phyloP scores from a whole-genome alignment of 2,888 invertebrate genomes.

The Alitta virens region DNA sequence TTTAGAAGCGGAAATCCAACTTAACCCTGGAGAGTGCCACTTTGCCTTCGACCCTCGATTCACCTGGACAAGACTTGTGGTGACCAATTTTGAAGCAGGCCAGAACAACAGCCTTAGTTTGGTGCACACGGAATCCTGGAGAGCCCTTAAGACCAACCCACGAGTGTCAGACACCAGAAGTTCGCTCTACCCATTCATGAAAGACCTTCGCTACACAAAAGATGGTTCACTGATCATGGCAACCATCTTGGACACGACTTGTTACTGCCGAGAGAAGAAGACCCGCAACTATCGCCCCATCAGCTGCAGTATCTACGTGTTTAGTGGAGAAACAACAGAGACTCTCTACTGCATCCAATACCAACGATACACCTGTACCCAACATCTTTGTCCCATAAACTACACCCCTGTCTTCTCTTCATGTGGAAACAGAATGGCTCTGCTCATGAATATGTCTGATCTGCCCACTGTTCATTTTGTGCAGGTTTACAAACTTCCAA shows the following conservation, averaged over 20 bases:
- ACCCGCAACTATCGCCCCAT: conserved; percentile 48
- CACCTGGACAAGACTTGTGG: conserved; percentile 45
- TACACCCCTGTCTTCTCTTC: conserved; percentile 52
- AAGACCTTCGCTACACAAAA: conserved; percentile 47
- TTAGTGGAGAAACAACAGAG: conserved; percentile 47
- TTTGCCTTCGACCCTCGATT: conserved; percentile 55
- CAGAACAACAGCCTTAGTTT: conserved; percentile 50
- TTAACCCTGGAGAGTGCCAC: conserved; percentile 32
- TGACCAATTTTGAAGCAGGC: conserved; percentile 47
- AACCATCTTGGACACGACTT: conserved; percentile 43
- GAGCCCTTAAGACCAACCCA: conserved; percentile 42
- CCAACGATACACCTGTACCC: conserved; percentile 49
- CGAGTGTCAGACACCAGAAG: conserved; percentile 40
- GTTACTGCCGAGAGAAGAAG: conserved; percentile 50
- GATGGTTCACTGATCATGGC: conserved; percentile 52
- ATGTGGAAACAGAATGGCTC: conserved; percentile 54
- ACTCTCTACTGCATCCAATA: conserved; percentile 54
- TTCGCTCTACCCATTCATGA: conserved; percentile 45
- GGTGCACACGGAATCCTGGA: conserved; percentile 43
- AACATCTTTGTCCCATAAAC: conserved; percentile 53
- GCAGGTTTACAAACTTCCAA: conserved; percentile 53
- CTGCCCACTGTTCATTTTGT: conserved; percentile 44
- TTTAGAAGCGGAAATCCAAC: conserved; percentile 39
- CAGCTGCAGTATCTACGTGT: conserved; percentile 50
- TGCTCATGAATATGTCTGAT: conserved; percentile 49